phyloP scores from a whole-genome alignment of 2,797 vertebrate species.

The Channa striata region DNA sequence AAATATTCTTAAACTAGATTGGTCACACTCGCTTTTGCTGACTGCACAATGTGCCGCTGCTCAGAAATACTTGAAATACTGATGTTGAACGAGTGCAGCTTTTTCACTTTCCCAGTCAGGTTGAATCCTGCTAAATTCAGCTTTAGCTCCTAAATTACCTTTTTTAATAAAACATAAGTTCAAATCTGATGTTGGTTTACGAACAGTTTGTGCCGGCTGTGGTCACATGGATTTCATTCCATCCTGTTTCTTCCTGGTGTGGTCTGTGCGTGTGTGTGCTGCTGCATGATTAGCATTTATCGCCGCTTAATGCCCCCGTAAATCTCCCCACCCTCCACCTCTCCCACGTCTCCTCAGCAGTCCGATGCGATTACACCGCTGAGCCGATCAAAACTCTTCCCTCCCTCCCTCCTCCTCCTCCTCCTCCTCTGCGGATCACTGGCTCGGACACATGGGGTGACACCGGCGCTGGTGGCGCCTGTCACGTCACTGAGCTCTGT shows the following conservation, averaged over 20 bases:
- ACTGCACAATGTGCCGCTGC: too few species aligned
- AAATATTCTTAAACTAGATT: too few species aligned
- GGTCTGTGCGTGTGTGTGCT: not conserved
- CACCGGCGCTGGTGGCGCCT: conserved; percentile 35
- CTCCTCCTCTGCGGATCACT: conserved; percentile 28
- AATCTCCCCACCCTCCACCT: conserved; percentile 53
- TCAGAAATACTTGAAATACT: too few species aligned
- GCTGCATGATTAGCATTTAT: conserved; percentile 48
- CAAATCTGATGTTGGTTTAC: too few species aligned
- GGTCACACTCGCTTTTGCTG: too few species aligned
- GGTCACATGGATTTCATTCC: too few species aligned
- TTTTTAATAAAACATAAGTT: too few species aligned
- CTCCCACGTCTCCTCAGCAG: conserved; percentile 48
- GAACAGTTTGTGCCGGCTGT: too few species aligned
- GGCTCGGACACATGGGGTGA: conserved; percentile 55
- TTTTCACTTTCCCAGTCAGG: too few species aligned
- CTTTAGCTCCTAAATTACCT: too few species aligned
- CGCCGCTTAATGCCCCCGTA: conserved; percentile 51
- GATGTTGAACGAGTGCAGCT: too few species aligned
- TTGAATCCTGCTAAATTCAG: too few species aligned
- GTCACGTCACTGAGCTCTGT: conserved; percentile 46
- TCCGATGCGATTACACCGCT: conserved; percentile 61
- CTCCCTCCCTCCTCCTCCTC: not conserved
- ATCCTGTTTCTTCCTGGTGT: not conserved
- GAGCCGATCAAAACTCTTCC: conserved; percentile 28